Base-by-base conservation (phyloP, 2,797 vertebrate genomes). In the Graptemys geographica region DNA sequence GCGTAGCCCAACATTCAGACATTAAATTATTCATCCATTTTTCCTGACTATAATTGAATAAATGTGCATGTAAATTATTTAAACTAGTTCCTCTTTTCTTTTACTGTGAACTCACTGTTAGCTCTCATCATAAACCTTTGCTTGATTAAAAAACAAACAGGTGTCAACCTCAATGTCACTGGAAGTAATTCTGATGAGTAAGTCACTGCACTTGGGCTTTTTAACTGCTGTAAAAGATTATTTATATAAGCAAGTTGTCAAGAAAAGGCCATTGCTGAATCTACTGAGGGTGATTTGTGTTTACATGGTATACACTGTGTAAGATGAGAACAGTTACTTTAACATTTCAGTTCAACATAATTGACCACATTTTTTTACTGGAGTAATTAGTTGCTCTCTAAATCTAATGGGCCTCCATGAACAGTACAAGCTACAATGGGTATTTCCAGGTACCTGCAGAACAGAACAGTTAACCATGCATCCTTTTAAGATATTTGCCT, bases 381-480 rank as follows among this genome's bases (percentile, higher is more conserved):
- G 89, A 86, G 47, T 88, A 91, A 86, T 59, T n/a, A 56, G 12
- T 52, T 80, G 9, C 13, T 65, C 51, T 78, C 12, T 84, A 86
- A 96, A 92, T 21, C 52, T 53, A 84, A 88, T 82, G 76, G 83
- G 23, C 76, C 19, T 51, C 95, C 5, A 89, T 90, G 59, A 92
- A 82, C 94, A 89, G 13, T 41, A 65, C 2, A 76, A 90, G 76
- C 72, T 7, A 5, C 3, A 86, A 88, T 5, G 0, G 94, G 31
- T 8, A n/a, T 83, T 84, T 93, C 51, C 56, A 87, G 49, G 23
- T 81, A 90, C 74, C 56, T 76, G 79, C 19, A 94, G 53, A 57
- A 15, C 91, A 89, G 8, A 87, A 9, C 10, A 47, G 18, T 56
- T 31, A 55, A 44, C 41, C 18, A 80, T 31, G 28, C n/a, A 80